phyloP scores from a whole-genome alignment of 2,797 vertebrate genomes.

The Eupleurogrammus muticus region DNA sequence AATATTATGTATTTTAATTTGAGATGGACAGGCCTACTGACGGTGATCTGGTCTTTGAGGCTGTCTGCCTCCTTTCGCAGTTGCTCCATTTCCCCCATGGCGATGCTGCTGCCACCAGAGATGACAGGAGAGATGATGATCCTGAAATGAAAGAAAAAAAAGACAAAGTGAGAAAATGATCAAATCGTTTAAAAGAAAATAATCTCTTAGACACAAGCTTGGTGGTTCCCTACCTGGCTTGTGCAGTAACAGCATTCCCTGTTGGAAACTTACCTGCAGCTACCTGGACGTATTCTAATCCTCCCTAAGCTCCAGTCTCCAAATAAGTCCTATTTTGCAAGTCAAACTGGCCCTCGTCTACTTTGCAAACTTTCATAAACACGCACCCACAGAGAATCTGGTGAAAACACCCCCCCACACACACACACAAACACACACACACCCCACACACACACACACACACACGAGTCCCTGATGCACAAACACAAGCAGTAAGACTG shows the following conservation, averaged over 20 bases:
- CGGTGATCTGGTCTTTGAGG: constrained; percentile 97
- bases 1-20: constrained; percentile 4
- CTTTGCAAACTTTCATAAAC: constrained; percentile 83
- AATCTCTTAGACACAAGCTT: not conserved
- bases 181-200: not conserved
- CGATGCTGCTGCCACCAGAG: constrained; percentile 71
- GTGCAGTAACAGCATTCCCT: not conserved
- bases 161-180: not conserved
- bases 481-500: constrained; percentile 74
- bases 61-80: constrained; percentile 94
- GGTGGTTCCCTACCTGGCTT: not conserved
- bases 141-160: constrained; percentile 52
- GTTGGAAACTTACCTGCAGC: constrained; percentile 35
- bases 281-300: constrained; percentile 32
- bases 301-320: constrained; percentile 40
- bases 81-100: constrained; percentile 97
- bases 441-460: constrained; percentile 58
- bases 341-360: constrained; percentile 82
- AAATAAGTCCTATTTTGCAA: constrained; percentile 82
- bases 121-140: constrained; percentile 60
- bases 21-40: constrained; percentile 83
- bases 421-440: constrained; percentile 11
- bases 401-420: constrained; percentile 39
- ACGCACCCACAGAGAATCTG: constrained; percentile 52
- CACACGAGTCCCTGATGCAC: constrained; percentile 75